Base-by-base conservation (phyloP, 1,140 invertebrate genomes). In the Scaptomyza hsui region DNA sequence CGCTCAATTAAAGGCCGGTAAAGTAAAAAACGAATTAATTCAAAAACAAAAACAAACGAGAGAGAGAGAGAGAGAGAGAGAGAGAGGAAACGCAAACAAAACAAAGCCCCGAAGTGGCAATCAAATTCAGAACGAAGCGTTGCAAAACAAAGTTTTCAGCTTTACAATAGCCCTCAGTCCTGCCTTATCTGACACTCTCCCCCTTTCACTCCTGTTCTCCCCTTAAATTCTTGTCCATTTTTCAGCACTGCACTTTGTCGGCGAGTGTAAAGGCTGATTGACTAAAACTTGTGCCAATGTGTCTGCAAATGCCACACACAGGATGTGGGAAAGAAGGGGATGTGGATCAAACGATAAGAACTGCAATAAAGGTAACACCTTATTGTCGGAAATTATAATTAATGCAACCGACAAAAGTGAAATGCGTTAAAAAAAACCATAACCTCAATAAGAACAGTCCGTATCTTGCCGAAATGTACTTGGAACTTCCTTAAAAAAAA, bases 301-400 rank as follows among this genome's bases (percentile, higher is more conserved):
- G 16, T 57, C 44, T 26, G 26, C 18, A 29, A 7, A n/a, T 52
- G 56, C 29, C 29, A 55, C 6, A 18, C 9, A 12, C 21, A 39
- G 21, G 37, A 75, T 72, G 49, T 75, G 69, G 72, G 72, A n/a
- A n/a, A n/a, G n/a, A n/a, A n/a, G n/a, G n/a, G 21, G 37, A 75
- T 72, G 49, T 75, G 69, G 72, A 69, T 67, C 72, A 75, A 75
- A 72, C 55, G 55, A 32, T 44, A 68, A 52, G 60, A 75, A 72
- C 60, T 32, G 56, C 35, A 67, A 72, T 75, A 68, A 72, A 57
- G 62, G 62, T 39, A 45, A 51, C 29, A 48, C 56, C 44, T 68
- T 68, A 72, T 75, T 67, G 70, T 44, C 61, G 62, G 15, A 68
- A 75, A 75, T 75, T 75, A 68, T 75, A 72, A 72, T 72, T 75